Evolutionary conservation across 64 coral and sea anemone genomes (phyloP), one percentile per base, ranked within the genome.

Genomic region (Platygyra sinensis): DNA sequence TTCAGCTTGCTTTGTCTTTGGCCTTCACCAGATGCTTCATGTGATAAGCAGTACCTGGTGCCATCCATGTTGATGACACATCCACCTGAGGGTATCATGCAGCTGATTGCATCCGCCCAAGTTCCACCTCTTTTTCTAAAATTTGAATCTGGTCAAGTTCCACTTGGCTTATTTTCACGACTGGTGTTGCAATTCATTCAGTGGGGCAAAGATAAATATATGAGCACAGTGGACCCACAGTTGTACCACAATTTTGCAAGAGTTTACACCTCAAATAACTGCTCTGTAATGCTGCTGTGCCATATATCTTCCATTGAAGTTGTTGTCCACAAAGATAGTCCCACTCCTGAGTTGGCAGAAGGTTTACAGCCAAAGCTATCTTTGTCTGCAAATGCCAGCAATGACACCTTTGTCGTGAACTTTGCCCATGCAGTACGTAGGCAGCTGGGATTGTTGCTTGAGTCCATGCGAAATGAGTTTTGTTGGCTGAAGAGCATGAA

Each of bases 1-100:
- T 86, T 86, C 20, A 72, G 83, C 83, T 55, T 86, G 63, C 64
- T 86, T 22, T 86, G 83, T 63, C 27, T 22, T 69, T 86, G 83
- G 83, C 54, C 54, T 14, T 30, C 63, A 72, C 51, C 64, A 49
- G 18, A 86, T 49, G 67, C 20, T 19, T 8, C 30, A 32, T 36
- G 83, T 86, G 12, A 22, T 38, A 52, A 72, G 64, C 30, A 17
- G 52, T 82, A 82, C 52, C 61, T 82, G 27, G 79, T 62, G n/a
- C 79, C 79, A 30, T 82, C 79, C 22, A 82, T 82, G 79, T 62
- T 82, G 31, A 85, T 32, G 62, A 19, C 60, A 2, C 20, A 33
- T 36, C 81, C 81, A 67, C 32, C 81, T 7, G 25, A n/a, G 29
- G 30, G 67, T 10, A 69, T 62, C 0, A 67, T 11, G 24, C 17